Base-by-base conservation (phyloP, 2,113 vertebrate genomes). In the Coreoperca whiteheadi region DNA sequence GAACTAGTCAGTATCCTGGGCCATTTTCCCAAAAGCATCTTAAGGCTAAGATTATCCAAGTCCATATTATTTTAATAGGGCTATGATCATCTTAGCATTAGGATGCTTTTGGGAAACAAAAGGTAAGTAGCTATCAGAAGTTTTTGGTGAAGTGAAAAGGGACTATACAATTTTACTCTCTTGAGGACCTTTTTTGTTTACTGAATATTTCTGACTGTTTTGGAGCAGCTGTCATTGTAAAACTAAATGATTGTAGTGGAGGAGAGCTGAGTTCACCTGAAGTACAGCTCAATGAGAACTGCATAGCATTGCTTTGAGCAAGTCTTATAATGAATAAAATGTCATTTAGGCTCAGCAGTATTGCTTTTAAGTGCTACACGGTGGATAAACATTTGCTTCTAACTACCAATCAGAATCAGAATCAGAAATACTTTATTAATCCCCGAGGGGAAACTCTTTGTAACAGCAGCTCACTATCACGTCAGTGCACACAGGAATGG, bases 41-140 rank as follows among this genome's bases (percentile, higher is more conserved):
- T 3, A 18, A 60, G 39, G 74, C n/a, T 64, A 34, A 70, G 41
- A 74, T 70, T 50, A 74, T 61, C 20, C 21, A 50, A 68, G 57
- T 60, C 32, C 48, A 70, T 28, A 37, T 48, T 56, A 11, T 48
- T 69, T 70, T 3, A 68, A 37, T 54, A 63, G 23, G 34, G 28
- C 61, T 28, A 14, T n/a, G 43, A 60, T 53, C n/a, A 23, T 79
- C 25, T 60, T 50, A 56, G 43, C 34, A 30, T 54, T 43, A 74
- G 1, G 25, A 21, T n/a, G 65, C 53, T 30, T 61, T 51, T 41
- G 37, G 28, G n/a, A 79, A 67, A 60, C 12, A 2, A 65, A 41
- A 20, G n/a, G 9, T 78, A 30, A 71, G 66, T 81, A 56, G 37
- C 48, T 65, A n/a, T 53, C 20, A 43, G 30, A 68, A 21, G 28